These are phyloP conservation scores for Macrosteles quadrilineatus DNA, from an alignment of 1,140 invertebrate species.

Conservation along the genomic window DNA sequence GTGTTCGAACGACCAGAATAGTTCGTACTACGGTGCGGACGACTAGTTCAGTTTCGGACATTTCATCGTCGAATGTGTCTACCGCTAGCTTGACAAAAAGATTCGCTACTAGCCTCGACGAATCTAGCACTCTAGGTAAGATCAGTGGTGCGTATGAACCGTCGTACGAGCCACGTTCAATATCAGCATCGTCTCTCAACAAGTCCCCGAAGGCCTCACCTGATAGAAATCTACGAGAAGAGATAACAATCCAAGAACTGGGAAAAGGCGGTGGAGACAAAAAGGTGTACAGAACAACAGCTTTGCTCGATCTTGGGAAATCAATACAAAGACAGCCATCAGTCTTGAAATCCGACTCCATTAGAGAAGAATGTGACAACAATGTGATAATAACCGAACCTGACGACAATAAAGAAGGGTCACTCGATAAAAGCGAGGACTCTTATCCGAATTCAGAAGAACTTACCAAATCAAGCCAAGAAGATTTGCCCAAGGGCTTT, in stretches of 20 bases:
- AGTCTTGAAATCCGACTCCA: constrained; percentile 1
- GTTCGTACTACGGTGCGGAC: background rate
- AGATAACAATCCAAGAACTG: constrained; percentile 14
- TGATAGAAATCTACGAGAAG: background rate
- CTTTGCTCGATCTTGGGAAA: constrained; percentile 6
- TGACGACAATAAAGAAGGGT: constrained; percentile 17
- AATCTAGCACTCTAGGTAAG: background rate
- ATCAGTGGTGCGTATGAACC: background rate
- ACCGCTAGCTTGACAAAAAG: background rate
- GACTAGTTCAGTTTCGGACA: constrained; percentile 11
- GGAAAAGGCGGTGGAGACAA: constrained; percentile 14
- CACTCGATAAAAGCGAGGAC: constrained; percentile 18
- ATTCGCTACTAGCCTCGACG: constrained; percentile 15
- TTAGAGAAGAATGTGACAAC: constrained; percentile 14
- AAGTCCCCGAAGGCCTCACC: background rate
- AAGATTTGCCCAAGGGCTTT: constrained; percentile 19
- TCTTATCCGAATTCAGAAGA: constrained; percentile 16
- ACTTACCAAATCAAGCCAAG: constrained; percentile 24
- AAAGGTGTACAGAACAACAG: constrained; percentile 20
- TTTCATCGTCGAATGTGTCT: background rate
- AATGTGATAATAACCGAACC: constrained; percentile 27
- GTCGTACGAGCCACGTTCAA: background rate
- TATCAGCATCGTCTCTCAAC: constrained; percentile 6
- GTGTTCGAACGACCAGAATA: background rate
- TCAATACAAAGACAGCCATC: background rate